Base-by-base conservation (phyloP, 2,888 invertebrate species). In the Octodonta nipae region DNA sequence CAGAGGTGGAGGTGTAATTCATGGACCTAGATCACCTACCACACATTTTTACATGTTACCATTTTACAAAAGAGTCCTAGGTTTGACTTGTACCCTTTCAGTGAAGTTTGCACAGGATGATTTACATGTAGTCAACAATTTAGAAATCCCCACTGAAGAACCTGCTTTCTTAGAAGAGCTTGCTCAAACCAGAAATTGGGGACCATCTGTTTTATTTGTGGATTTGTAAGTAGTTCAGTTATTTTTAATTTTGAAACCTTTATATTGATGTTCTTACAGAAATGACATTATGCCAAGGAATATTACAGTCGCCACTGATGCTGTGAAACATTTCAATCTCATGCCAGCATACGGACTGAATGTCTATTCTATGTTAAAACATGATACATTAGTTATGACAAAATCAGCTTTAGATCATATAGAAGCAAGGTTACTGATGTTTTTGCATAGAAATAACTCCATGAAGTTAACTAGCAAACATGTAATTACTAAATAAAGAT, bases 321-420 rank as follows among this genome's bases (percentile, higher is more conserved):
- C 56, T 3, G 66, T 93, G n/a, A 73, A 73, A 20, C 82, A 87
- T 54, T 74, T 91, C 20, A 96, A 88, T 61, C 65, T 95, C 13
- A 91, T 98, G 88, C 98, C 98, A 6, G 78, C 79, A 0, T 96
- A 92, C 65, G 88, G 89, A 51, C 67, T 98, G 10, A 98, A 98
- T 67, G 91, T 93, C 0, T 84, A 82, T 64, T 92, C 93, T 17
- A 92, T 98, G 86, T 58, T 98, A 40, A 98, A 98, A 64, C 87
- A 96, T 61, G 83, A 88, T 40, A 95, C 93, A 0, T 63, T 98
- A 6, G 78, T 96, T 4, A 58, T 96, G 2, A 92, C 93, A 0
- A 64, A 79, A 42, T 71, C 75, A 26, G 93, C 95, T 1, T 75
- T 86, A 1, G 80, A 89, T 50, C 71, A 71, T 52, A 75, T 96